Conservation (phyloP, 2,113 vertebrate genomes). For the Electrona antarctica region DNA sequence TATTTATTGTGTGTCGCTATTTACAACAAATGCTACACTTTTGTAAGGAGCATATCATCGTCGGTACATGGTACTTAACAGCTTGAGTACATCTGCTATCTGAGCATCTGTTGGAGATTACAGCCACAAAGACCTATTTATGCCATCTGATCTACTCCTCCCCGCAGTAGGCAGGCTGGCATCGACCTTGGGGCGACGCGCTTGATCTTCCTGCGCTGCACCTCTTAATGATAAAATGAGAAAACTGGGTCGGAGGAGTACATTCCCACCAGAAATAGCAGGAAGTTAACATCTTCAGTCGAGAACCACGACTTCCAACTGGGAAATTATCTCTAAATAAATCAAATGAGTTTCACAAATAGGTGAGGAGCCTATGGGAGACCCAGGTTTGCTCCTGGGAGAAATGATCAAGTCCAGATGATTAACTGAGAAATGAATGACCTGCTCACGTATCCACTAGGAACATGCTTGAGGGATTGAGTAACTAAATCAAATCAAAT, state of each 20-base stretch:
- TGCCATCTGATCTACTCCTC: slow-evolving; percentile 35
- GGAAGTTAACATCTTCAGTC: slow-evolving; percentile 74
- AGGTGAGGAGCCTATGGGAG: slow-evolving; percentile 75
- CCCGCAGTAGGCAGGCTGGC: slow-evolving; percentile 53
- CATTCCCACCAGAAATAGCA: slow-evolving; percentile 76
- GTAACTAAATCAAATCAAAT: slow-evolving; percentile 67
- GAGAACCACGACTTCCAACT: slow-evolving; percentile 75
- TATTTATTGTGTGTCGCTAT: no score
- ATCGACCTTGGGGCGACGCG: slow-evolving; percentile 60
- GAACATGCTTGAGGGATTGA: slow-evolving; percentile 69
- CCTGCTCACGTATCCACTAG: slow-evolving; percentile 68
- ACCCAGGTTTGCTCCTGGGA: slow-evolving; percentile 70
- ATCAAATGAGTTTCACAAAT: slow-evolving; percentile 82
- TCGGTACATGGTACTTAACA: no score
- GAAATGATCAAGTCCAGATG: slow-evolving; percentile 70
- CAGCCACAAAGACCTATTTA: no score
- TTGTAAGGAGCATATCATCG: no score
- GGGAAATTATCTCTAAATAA: slow-evolving; percentile 84
- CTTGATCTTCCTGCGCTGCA: slow-evolving; percentile 64
- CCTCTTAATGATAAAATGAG: slow-evolving; percentile 74
- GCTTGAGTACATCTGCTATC: no score
- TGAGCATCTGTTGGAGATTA: no score
- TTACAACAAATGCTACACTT: no score
- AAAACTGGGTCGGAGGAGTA: slow-evolving; percentile 76
- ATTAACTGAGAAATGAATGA: slow-evolving; percentile 79